A percentile compares a stretch with the other conserved stretches of the same genome.
Conservation (phyloP, 2,113 vertebrate genomes). For the Ploceus nigricollis region DNA sequence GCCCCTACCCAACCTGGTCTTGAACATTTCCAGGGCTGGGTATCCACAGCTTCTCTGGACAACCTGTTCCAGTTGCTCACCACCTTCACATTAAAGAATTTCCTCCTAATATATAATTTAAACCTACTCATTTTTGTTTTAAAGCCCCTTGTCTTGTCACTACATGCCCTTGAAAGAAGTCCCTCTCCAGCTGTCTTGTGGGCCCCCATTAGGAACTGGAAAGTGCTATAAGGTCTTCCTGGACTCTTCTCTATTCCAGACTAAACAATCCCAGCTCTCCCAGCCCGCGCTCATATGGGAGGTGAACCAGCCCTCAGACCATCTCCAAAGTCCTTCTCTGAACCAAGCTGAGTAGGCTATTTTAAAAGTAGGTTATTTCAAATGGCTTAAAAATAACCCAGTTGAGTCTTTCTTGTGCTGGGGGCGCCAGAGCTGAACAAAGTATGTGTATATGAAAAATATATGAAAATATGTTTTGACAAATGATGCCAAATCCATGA, state of each 20-base stretch:
- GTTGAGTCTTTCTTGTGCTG: background rate
- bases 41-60: rapidly evolving
- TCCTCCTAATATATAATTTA: background rate
- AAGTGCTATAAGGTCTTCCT: background rate
- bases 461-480: background rate
- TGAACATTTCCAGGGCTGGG: background rate
- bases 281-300: background rate
- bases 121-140: background rate
- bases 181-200: background rate
- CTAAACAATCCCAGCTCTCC: background rate
- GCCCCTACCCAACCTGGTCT: background rate
- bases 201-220: background rate
- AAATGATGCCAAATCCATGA: background rate
- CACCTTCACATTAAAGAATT: background rate
- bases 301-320: background rate
- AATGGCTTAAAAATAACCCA: background rate
- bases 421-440: background rate
- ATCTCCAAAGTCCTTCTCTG: background rate
- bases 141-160: background rate
- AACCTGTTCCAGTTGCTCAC: background rate
- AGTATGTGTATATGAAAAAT: background rate
- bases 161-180: background rate
- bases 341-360: background rate
- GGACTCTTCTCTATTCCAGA: background rate
- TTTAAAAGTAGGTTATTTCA: background rate